Conservation (phyloP, 1,140 invertebrate genomes). For the Achroia grisella region DNA sequence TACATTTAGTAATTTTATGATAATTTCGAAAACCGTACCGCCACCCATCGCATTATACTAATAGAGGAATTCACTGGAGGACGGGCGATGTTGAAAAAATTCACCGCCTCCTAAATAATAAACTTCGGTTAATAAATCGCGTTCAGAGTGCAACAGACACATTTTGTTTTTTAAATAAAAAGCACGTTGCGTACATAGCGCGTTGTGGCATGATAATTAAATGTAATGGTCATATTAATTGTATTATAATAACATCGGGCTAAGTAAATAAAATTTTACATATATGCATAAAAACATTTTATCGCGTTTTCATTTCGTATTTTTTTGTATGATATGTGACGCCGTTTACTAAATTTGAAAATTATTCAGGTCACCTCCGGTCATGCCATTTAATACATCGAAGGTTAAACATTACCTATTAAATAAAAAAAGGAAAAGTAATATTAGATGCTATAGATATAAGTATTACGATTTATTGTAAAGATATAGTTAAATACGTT, state of each 20-base stretch:
- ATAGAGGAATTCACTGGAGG: slow-evolving; percentile 57
- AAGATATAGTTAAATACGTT: too few relatives aligned
- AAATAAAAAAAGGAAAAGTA: too few relatives aligned
- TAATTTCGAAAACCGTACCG: slow-evolving; percentile 69
- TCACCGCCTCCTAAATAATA: slow-evolving; percentile 57
- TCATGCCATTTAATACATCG: not conserved
- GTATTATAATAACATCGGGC: too few relatives aligned
- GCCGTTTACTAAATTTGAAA: not conserved
- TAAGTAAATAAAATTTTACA: too few relatives aligned
- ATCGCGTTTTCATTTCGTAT: too few relatives aligned
- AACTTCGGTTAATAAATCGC: slow-evolving; percentile 65
- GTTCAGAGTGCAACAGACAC: slow-evolving; percentile 50
- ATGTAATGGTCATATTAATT: too few relatives aligned
- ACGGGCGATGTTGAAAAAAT: slow-evolving; percentile 52
- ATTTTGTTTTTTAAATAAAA: not conserved
- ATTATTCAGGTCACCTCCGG: not conserved
- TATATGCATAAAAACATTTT: too few relatives aligned
- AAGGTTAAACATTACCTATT: not conserved
- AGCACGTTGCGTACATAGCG: too few relatives aligned
- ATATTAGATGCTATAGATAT: too few relatives aligned
- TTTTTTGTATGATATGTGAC: not conserved
- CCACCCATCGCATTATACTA: slow-evolving; percentile 72
- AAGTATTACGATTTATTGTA: too few relatives aligned
- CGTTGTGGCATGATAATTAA: too few relatives aligned
- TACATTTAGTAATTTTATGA: slow-evolving; percentile 74